Conservation (phyloP, 2,888 invertebrate species). For the Julus scandinavius region DNA sequence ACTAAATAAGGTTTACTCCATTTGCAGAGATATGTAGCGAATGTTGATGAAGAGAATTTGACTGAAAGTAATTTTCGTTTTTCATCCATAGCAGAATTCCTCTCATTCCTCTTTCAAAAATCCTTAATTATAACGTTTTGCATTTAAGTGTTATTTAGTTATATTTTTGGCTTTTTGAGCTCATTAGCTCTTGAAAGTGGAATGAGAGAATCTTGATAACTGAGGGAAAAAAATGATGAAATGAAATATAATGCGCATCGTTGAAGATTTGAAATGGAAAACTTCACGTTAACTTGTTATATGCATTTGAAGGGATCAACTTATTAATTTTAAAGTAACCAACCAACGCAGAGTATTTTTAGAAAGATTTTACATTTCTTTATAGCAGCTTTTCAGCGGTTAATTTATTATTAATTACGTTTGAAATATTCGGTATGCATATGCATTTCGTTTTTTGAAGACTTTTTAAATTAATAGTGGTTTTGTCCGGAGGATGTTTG, state of each 20-base stretch:
- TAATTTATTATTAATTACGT: constrained; percentile 9
- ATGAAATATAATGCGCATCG: background rate
- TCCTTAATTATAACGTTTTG: constrained; percentile 34
- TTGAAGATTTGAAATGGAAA: background rate
- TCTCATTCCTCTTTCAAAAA: constrained; percentile 34
- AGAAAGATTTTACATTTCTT: constrained; percentile 39
- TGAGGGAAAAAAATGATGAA: background rate
- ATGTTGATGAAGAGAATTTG: background rate
- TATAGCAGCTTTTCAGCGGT: constrained; percentile 20
- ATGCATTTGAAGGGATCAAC: constrained; percentile 39
- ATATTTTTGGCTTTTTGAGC: background rate
- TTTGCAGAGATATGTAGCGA: constrained; percentile 3
- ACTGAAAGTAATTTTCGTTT: background rate
- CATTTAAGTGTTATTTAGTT: background rate
- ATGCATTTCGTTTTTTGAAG: background rate
- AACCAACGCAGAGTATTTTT: constrained; percentile 17
- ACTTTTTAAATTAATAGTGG: background rate
- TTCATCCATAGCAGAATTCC: background rate
- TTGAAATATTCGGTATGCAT: background rate
- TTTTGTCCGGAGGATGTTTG: background rate
- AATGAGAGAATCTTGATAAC: background rate
- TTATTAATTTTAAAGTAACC: constrained; percentile 17
- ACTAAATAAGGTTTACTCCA: background rate
- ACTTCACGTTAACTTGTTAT: background rate
- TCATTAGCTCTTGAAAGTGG: background rate